Conservation (phyloP, 2,888 invertebrate species). For the Perithous albicinctus region DNA sequence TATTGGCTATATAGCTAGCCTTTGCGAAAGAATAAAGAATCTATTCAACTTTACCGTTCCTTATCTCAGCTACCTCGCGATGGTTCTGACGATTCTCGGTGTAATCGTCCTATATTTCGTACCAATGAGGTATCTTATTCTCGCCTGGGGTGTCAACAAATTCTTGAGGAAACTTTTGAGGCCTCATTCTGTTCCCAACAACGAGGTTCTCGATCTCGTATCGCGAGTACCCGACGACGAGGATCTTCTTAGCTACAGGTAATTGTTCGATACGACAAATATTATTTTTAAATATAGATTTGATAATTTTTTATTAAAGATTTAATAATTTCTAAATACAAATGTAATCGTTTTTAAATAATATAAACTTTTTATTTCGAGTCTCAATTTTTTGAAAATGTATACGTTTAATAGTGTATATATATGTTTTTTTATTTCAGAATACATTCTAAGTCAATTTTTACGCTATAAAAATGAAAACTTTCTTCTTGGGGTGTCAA, state of each 20-base stretch:
- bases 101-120: conserved; percentile 94
- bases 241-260: conserved; percentile 90
- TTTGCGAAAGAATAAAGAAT: conserved; percentile 97
- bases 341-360: too few species aligned
- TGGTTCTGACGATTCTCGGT: conserved; percentile 90
- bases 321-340: too few species aligned
- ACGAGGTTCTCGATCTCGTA: conserved; percentile 97
- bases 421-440: not conserved
- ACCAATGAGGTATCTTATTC: conserved; percentile 94
- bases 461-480: too few species aligned
- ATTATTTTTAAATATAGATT: too few species aligned
- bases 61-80: conserved; percentile 97
- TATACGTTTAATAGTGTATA: too few species aligned
- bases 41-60: conserved; percentile 99
- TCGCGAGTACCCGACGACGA: conserved; percentile 98
- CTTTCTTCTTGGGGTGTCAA: too few species aligned
- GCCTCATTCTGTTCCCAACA: conserved; percentile 98
- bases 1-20: conserved; percentile 96
- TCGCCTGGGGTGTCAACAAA: conserved; percentile 98
- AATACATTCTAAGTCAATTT: too few species aligned
- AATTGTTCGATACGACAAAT: not conserved
- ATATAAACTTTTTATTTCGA: too few species aligned
- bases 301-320: too few species aligned
- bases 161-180: conserved; percentile 96
- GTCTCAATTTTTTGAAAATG: too few species aligned